Percentiles rank a stretch among this genome's conserved stretches.
These are phyloP conservation scores for Anableps anableps DNA, from an alignment of 2,797 vertebrate species.

Conservation along the genomic window DNA sequence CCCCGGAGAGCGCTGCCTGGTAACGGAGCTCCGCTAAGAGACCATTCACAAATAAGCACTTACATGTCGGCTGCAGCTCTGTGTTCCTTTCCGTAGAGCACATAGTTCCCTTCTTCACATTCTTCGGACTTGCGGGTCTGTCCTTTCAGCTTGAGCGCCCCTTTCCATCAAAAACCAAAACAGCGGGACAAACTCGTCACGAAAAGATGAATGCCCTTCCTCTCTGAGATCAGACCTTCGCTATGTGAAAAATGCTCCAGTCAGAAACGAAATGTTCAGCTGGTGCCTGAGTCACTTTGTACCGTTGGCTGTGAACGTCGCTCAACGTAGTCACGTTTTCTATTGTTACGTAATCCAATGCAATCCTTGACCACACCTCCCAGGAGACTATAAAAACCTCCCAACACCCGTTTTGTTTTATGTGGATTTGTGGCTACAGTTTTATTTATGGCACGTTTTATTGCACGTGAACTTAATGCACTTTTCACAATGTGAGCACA, in stretches of 20 bases:
- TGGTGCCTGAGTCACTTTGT: constrained; percentile 19
- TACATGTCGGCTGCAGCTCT: constrained; percentile 53
- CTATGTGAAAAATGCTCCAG: background rate
- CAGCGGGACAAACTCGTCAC: background rate
- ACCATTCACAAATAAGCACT: constrained; percentile 19
- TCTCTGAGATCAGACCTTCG: background rate
- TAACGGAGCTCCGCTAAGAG: constrained; percentile 9
- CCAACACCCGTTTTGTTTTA: background rate
- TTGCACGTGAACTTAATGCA: background rate
- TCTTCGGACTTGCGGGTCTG: constrained; percentile 29
- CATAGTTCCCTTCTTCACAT: constrained; percentile 65
- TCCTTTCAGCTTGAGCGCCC: background rate
- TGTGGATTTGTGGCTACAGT: background rate
- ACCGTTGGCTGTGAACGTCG: constrained; percentile 25
- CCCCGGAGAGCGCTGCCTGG: constrained; percentile 29
- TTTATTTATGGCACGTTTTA: background rate
- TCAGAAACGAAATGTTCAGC: constrained; percentile 18
- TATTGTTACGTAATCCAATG: constrained; percentile 47
- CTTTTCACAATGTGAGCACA: background rate
- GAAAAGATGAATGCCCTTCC: background rate
- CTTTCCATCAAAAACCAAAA: constrained; percentile 6
- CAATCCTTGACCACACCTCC: constrained; percentile 27
- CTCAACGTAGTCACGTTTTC: constrained; percentile 45
- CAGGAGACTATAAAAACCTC: background rate
- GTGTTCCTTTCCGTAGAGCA: constrained; percentile 65